These are phyloP conservation scores for Pollimyrus isidori DNA, from an alignment of 2,113 vertebrate genomes.

Conservation along the genomic window DNA sequence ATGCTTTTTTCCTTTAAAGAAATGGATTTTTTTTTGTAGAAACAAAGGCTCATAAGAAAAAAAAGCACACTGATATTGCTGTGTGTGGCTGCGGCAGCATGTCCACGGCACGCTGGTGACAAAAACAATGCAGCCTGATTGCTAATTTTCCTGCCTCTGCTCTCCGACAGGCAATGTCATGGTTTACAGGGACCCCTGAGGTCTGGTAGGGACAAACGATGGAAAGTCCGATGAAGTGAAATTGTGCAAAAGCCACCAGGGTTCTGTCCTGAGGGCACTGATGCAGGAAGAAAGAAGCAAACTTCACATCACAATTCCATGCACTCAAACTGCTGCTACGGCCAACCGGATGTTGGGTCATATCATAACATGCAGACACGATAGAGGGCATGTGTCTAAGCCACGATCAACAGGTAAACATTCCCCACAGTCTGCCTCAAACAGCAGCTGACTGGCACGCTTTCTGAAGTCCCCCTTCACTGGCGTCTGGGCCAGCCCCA, in stretches of 20 bases:
- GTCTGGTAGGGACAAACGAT: slow-evolving; percentile 26
- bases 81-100: neutral
- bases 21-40: neutral
- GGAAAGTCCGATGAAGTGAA: slow-evolving; percentile 39
- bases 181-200: slow-evolving; percentile 25
- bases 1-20: neutral
- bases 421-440: neutral
- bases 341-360: neutral
- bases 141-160: slow-evolving; percentile 32
- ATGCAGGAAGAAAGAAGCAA: slow-evolving; percentile 15
- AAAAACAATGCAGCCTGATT: slow-evolving; percentile 29
- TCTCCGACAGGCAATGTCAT: slow-evolving; percentile 30
- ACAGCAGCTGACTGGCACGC: neutral
- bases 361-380: neutral
- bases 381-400: neutral
- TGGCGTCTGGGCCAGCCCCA: neutral
- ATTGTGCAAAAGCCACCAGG: slow-evolving; percentile 29
- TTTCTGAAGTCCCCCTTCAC: neutral
- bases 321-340: neutral
- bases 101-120: slow-evolving; percentile 14
- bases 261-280: neutral
- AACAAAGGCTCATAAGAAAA: neutral
- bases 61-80: neutral
- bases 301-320: neutral
- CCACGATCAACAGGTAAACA: neutral